Conservation (phyloP, 1,140 invertebrate genomes). For the Eubasilissa regina region DNA sequence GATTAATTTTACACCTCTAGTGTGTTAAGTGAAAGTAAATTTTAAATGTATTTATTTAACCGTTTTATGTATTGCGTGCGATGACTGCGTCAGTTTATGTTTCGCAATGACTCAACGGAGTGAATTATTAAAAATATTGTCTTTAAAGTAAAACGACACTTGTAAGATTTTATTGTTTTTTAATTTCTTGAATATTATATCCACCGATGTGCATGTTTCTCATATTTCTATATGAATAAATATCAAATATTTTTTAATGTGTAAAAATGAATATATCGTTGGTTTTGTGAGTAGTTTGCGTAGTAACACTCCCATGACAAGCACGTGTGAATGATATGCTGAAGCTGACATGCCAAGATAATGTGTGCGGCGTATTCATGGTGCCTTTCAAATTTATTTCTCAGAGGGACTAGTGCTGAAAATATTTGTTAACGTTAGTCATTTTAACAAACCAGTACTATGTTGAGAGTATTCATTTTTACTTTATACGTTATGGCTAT, state of each 20-base stretch:
- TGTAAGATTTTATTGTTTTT: slow-evolving; percentile 35
- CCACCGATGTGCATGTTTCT: slow-evolving; percentile 25
- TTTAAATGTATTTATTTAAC: slow-evolving; percentile 39
- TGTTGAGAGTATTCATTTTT: too few relatives aligned
- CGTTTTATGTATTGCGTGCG: slow-evolving; percentile 28
- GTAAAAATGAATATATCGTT: neutral
- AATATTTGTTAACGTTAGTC: neutral
- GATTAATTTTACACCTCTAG: slow-evolving; percentile 42
- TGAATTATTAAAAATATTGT: slow-evolving; percentile 35
- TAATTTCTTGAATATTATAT: slow-evolving; percentile 26
- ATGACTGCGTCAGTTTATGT: slow-evolving; percentile 21
- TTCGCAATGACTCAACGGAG: slow-evolving; percentile 7
- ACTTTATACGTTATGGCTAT: too few relatives aligned
- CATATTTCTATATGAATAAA: slow-evolving; percentile 29
- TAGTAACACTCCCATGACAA: slow-evolving; percentile 28
- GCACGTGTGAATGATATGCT: neutral
- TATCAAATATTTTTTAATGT: slow-evolving; percentile 22
- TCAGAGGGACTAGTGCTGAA: neutral
- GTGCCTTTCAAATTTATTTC: slow-evolving; percentile 25
- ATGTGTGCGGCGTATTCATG: slow-evolving; percentile 21
- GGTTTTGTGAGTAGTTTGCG: slow-evolving; percentile 11
- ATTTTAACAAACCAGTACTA: too few relatives aligned
- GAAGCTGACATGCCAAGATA: neutral
- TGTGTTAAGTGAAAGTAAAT: slow-evolving; percentile 22
- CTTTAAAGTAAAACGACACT: slow-evolving; percentile 28